These are phyloP conservation scores for cat (Felis catus) DNA, from an alignment of 2,113 vertebrate species.

Conservation along the genomic window DNA sequence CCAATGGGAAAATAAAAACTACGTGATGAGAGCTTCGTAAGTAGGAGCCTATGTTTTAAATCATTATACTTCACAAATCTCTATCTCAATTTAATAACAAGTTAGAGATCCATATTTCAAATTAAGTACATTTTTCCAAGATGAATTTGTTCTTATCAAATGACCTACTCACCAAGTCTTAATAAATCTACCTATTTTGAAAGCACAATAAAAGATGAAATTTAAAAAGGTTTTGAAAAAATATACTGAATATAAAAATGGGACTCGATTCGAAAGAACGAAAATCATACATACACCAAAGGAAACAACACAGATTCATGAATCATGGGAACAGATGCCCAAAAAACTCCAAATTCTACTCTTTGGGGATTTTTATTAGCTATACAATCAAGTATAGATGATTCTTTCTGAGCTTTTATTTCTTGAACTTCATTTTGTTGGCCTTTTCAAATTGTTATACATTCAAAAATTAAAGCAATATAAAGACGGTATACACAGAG, in stretches of 20 bases:
- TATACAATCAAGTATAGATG: background rate
- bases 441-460: background rate
- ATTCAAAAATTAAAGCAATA: background rate
- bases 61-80: background rate
- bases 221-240: background rate
- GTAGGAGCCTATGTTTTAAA: background rate
- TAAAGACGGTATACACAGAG: fast-evolving
- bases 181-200: background rate
- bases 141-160: background rate
- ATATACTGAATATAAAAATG: background rate
- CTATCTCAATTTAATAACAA: background rate
- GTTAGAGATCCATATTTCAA: background rate
- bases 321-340: background rate
- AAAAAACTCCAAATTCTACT: background rate
- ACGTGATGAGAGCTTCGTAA: background rate
- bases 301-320: background rate
- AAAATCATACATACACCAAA: background rate
- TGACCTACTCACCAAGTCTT: background rate
- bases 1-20: background rate
- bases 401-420: background rate
- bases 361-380: background rate
- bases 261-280: background rate
- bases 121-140: background rate
- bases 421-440: background rate
- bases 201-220: background rate